Evolutionary conservation across 2,888 invertebrate species (phyloP).

Genomic region (Drosophila mercatorum): DNA sequence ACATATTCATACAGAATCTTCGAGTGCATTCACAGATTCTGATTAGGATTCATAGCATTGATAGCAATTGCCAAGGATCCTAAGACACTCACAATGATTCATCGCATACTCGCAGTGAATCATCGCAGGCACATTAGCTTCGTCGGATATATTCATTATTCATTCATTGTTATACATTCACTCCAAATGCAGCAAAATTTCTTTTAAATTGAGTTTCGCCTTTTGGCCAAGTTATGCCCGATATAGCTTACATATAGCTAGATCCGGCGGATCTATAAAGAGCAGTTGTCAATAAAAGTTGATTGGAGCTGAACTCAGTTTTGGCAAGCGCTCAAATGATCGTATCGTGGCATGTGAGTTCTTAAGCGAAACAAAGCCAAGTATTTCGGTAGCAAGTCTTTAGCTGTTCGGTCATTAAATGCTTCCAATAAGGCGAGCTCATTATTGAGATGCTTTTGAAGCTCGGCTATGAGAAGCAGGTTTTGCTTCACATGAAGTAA

Average conservation of each 20-base stretch:
- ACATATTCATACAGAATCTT: too few relatives aligned
- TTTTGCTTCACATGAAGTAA: neutral
- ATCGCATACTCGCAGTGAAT: neutral
- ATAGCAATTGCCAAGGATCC: too few relatives aligned
- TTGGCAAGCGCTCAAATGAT: constrained; percentile 3
- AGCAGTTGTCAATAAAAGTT: constrained; percentile 4
- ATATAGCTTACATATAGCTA: constrained; percentile 1
- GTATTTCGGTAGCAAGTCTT: constrained; percentile 4
- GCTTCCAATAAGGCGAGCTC: constrained; percentile 4
- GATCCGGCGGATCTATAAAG: constrained; percentile 6
- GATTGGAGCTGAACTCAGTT: neutral
- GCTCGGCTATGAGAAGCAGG: neutral
- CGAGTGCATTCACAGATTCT: too few relatives aligned
- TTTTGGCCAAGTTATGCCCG: neutral
- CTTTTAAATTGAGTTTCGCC: constrained; percentile 23
- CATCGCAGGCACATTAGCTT: neutral
- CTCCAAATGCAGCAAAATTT: constrained; percentile 9
- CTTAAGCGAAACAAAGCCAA: neutral
- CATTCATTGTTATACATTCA: constrained; percentile 2
- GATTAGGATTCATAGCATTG: too few relatives aligned
- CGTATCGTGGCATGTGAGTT: constrained; percentile 1
- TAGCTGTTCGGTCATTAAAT: constrained; percentile 4
- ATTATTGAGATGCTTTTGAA: constrained; percentile 1
- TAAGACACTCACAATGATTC: neutral
- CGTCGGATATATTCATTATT: constrained; percentile 8